phyloP scores from a whole-genome alignment of 2,113 vertebrate species.

The Fukomys damarensis region DNA sequence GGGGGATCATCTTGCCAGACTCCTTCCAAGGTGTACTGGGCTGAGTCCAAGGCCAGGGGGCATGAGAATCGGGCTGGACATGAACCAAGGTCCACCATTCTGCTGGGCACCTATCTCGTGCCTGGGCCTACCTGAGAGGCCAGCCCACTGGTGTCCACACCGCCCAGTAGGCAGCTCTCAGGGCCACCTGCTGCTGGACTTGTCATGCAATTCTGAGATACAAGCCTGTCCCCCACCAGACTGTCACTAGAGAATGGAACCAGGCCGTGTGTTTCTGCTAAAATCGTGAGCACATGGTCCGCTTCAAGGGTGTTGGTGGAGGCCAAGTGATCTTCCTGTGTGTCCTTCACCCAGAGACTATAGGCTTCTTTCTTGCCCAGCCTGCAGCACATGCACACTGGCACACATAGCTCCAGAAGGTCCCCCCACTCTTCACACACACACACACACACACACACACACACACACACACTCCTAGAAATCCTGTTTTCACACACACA shows the following conservation, averaged over 20 bases:
- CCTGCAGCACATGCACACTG: fast-evolving
- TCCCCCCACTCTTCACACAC: no score
- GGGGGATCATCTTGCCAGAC: neutral
- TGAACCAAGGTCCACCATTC: neutral
- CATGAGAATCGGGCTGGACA: neutral
- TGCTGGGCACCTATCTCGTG: neutral
- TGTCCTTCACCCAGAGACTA: neutral
- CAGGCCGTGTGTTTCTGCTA: neutral
- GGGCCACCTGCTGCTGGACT: neutral
- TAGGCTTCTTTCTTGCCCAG: neutral
- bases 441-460: neutral
- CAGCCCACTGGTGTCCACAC: neutral
- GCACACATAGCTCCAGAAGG: no score
- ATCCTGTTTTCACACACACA: neutral
- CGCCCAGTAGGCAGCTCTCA: fast-evolving
- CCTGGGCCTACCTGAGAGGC: neutral
- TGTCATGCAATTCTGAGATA: neutral
- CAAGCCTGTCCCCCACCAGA: neutral
- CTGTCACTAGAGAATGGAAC: no score
- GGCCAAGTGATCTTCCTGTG: neutral
- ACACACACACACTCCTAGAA: neutral
- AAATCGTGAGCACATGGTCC: no score
- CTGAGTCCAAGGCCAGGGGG: neutral
- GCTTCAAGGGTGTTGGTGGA: no score
- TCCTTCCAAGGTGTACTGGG: neutral